Evolutionary conservation across 1,140 invertebrate species (phyloP), one percentile per base, ranked within the genome.

Genomic region (Bradynema listronoti): DNA sequence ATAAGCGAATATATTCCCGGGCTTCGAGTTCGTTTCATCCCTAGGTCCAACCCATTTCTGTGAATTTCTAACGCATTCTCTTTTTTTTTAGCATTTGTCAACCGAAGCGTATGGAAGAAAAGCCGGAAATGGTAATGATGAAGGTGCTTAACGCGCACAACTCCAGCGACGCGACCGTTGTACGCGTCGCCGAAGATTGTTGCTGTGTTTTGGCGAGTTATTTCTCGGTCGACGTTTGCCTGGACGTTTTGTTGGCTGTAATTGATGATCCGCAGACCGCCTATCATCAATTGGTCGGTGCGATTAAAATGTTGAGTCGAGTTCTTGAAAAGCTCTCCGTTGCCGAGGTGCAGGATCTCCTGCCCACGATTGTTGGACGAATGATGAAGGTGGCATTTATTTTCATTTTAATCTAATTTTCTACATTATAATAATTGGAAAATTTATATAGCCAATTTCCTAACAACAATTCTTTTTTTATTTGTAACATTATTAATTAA

Each of bases 291-390:
- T 89, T 90, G 73, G 84, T 90, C 74, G 89, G 88, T 64, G 90
- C 90, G 45, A 87, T 95, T 25, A 94, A 94, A 82, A 89, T 92
- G 83, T 82, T 93, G 51, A 88, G 87, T 0, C 89, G 89, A 80
- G 84, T 91, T 16, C 84, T 88, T 30, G 86, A 88, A 75, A 83
- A 85, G 45, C 82, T 85, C 65, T 83, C 84, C 1, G 71, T 73
- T 42, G 75, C 78, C 16, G 85, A 87, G 29, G 84, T 89, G 69
- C 84, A 86, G 47, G 83, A 85, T 71, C 61, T 78, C 29, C 81
- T 93, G 41, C 81, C 84, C 0, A 84, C 85, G 61, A 83, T 93
- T 49, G 90, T 93, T 85, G 87, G 88, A n/a, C 86, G 87, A 30
- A 83, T 94, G 19, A 84, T 90, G 11, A 86, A 87, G 81, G 88